Evolutionary conservation across 2,113 vertebrate species (phyloP), one percentile per base, ranked within the genome.

Genomic region (Piprites chloris): DNA sequence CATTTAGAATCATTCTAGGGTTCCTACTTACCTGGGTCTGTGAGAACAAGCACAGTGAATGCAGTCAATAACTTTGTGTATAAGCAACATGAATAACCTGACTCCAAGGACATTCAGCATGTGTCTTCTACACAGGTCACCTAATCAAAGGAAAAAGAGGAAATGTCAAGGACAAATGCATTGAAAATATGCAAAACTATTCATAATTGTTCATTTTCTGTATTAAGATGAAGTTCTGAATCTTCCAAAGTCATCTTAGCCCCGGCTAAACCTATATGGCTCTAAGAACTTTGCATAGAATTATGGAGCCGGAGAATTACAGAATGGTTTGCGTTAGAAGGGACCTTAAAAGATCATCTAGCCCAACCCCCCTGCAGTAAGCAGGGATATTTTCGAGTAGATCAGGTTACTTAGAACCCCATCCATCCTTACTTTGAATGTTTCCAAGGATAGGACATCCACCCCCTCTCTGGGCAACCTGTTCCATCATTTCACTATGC

Each of bases 241-340:
- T 52, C 52, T 56, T 89, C 42, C 42, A 46, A 81, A 46, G 5
- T 56, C 42, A 56, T 11, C 41, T 50, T 81, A 46, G 8, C 33
- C 9, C 33, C 24, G 13, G 6, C 23, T 73, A 18, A 5, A 22
- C 19, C 14, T 35, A 44, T 22, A 55, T 0, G 0, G 5, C 6
- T 42, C 23, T 75, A 62, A 69, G 26, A 69, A 49, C 9, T 50
- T 73, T 56, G 21, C 37, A 52, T 3, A 58, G 24, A 63, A 50
- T 39, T 46, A 39, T 16, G 65, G 19, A 47, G 47, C 16, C 12
- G 47, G 19, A 65, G 26, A 77, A 47, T 12, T 6, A 46, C 19
- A 35, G 7, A 49, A 33, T 15, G 5, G 5, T 56, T 74, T 52
- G 28, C 1, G 11, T 23, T 39, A 14, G 41, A 56, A n/a, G 20